Evolutionary conservation across 2,797 vertebrate genomes (phyloP).

Genomic region (Amblyraja radiata): DNA sequence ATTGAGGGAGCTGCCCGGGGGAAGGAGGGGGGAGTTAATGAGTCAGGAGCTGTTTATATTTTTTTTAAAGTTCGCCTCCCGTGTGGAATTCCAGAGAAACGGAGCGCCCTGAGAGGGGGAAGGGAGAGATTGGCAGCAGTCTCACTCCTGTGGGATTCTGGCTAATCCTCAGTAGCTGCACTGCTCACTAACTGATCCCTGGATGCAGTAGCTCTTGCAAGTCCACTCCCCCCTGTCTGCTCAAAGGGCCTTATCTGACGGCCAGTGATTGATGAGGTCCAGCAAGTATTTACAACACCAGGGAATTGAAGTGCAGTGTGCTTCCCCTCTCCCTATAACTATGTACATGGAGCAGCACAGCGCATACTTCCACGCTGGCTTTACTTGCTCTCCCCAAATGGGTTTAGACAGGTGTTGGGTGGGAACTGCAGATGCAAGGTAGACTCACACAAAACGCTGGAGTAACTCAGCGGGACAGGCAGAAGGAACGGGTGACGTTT

Average conservation of each 20-base stretch:
- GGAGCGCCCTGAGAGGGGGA: background rate
- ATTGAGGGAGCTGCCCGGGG: background rate
- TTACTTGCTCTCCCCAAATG: background rate
- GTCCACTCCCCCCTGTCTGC: background rate
- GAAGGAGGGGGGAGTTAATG: background rate
- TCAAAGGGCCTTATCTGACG: background rate
- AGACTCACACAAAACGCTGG: no score
- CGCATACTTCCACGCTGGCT: no score
- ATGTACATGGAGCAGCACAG: background rate
- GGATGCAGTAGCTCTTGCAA: conserved; percentile 4
- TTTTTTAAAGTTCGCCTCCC: background rate
- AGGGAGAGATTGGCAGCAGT: background rate
- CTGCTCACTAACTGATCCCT: background rate
- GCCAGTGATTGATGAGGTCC: conserved; percentile 23
- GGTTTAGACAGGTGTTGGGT: background rate
- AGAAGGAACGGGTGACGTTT: no score
- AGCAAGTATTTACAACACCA: conserved; percentile 8
- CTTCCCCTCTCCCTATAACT: background rate
- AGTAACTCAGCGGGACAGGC: no score
- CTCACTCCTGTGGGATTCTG: background rate
- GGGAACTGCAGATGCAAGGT: background rate
- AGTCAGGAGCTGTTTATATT: background rate
- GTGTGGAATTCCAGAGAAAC: background rate
- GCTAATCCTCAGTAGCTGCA: background rate
- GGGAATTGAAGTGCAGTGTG: background rate